Conservation (phyloP, 2,113 vertebrate genomes). For the Vulpes vulpes region DNA sequence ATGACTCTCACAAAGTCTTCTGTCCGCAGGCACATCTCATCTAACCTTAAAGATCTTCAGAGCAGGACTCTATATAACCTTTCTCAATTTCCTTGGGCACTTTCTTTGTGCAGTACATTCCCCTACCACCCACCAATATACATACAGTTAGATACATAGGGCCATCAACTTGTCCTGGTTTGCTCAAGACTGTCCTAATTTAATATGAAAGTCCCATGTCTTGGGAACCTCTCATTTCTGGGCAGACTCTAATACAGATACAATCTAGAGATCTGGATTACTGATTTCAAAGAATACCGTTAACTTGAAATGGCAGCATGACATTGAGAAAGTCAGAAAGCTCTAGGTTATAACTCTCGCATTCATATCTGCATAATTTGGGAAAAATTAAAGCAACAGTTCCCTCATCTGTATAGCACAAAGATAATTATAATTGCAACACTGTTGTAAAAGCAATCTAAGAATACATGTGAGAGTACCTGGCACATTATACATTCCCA, state of each 20-base stretch:
- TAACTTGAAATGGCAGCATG: not conserved
- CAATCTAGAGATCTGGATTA: not conserved
- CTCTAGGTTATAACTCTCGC: not conserved
- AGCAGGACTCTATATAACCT: not conserved
- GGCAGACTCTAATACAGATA: not conserved
- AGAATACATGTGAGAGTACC: not conserved
- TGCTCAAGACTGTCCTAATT: not conserved
- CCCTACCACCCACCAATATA: not conserved
- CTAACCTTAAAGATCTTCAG: not conserved
- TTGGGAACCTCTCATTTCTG: not conserved
- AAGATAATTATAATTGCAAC: not conserved
- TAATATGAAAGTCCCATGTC: not conserved
- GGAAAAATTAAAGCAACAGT: not conserved
- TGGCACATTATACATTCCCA: not conserved
- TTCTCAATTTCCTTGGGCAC: not conserved
- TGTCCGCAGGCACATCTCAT: not conserved
- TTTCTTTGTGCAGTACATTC: not conserved
- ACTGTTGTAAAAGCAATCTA: not conserved
- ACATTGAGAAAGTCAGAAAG: not conserved
- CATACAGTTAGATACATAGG: not conserved
- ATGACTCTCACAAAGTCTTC: not conserved
- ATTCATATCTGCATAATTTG: not conserved
- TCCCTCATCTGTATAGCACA: not conserved
- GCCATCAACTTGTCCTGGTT: not conserved
- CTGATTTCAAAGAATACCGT: not conserved